These are phyloP conservation scores for Gerris lacustris DNA, from an alignment of 2,888 invertebrate genomes.

Conservation along the genomic window DNA sequence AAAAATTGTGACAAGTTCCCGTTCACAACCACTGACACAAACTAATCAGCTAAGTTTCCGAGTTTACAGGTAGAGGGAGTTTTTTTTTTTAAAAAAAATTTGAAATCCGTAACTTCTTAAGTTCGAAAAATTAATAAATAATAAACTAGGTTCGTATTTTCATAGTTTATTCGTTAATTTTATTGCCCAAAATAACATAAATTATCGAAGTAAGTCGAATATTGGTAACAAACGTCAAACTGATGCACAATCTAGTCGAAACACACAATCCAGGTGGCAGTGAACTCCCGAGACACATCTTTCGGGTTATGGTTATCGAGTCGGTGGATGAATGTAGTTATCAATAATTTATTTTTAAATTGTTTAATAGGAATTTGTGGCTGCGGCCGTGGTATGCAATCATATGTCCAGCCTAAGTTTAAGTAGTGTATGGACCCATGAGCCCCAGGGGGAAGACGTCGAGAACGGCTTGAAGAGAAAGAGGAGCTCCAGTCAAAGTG, in stretches of 20 bases:
- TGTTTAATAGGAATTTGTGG: conserved; percentile 18
- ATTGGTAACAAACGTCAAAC: too few relatives aligned
- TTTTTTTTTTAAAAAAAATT: neutral
- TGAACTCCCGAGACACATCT: neutral
- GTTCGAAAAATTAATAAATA: too few relatives aligned
- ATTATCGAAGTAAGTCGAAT: too few relatives aligned
- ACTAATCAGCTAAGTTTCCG: neutral
- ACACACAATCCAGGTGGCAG: neutral
- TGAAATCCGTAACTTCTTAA: too few relatives aligned
- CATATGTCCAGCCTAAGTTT: conserved; percentile 52
- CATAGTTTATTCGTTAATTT: too few relatives aligned
- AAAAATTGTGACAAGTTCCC: too few relatives aligned
- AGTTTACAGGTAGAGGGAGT: conserved; percentile 2
- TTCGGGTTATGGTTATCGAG: neutral
- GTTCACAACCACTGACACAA: neutral
- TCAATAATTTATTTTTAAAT: neutral
- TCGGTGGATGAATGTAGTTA: conserved; percentile 6
- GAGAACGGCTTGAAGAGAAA: conserved; percentile 28
- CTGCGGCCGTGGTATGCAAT: conserved; percentile 48
- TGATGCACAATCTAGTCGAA: too few relatives aligned
- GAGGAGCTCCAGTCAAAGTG: conserved; percentile 24
- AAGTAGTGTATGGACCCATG: conserved; percentile 34
- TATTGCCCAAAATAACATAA: too few relatives aligned
- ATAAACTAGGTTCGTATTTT: too few relatives aligned
- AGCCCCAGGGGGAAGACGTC: conserved; percentile 28